Conservation (phyloP, 2,888 invertebrate genomes). For the Stenchaetothrips biformis region DNA sequence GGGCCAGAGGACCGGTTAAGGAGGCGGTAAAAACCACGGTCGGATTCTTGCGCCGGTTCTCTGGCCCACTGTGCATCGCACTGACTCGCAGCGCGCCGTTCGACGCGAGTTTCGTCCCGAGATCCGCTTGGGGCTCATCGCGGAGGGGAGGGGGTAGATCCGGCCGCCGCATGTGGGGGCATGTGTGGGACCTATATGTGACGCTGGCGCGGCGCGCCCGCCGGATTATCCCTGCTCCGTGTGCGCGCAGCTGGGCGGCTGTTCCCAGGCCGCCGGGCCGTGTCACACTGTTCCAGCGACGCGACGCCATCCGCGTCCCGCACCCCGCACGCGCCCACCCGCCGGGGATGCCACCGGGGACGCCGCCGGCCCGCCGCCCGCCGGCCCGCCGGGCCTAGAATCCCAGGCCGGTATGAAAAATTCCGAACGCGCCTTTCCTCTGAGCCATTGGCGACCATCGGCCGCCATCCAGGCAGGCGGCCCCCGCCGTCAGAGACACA, state of each 20-base stretch:
- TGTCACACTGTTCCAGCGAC: neutral
- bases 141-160: neutral
- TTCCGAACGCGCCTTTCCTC: too few relatives aligned
- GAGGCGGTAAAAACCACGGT: too few relatives aligned
- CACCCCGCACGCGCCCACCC: too few relatives aligned
- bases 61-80: neutral
- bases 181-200: neutral
- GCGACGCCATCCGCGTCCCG: too few relatives aligned
- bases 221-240: neutral
- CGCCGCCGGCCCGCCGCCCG: neutral
- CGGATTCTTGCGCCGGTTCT: too few relatives aligned
- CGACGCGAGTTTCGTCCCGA: neutral
- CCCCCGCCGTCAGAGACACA: too few relatives aligned
- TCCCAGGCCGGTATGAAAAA: too few relatives aligned
- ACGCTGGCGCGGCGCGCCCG: neutral
- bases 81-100: neutral
- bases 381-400: neutral
- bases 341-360: neutral
- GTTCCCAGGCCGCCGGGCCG: neutral
- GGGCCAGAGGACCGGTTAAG: too few relatives aligned
- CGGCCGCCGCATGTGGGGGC: constrained; percentile 14
- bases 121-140: neutral
- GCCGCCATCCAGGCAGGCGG: too few relatives aligned
- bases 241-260: neutral
- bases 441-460: too few relatives aligned